Evolutionary conservation across 2,113 vertebrate species (phyloP).

Genomic region (Sturnus vulgaris): DNA sequence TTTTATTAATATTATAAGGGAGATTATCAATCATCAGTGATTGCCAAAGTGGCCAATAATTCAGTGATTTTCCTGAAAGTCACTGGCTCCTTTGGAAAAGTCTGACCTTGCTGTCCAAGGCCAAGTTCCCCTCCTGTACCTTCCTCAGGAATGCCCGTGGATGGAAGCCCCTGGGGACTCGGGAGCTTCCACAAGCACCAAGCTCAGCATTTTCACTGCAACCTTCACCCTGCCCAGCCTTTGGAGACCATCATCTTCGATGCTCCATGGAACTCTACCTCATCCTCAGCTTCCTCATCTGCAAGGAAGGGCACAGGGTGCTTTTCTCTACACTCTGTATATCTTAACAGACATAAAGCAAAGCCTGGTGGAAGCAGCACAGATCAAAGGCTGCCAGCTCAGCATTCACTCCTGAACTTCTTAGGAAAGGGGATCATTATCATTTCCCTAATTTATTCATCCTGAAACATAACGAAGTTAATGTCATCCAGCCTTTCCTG

Average conservation of each 20-base stretch:
- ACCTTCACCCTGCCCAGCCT: not conserved
- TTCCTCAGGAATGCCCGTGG: not conserved
- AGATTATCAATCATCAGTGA: not conserved
- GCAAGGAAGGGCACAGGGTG: not conserved
- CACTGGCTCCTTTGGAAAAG: conserved; percentile 29
- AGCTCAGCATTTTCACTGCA: not conserved
- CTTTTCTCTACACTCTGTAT: not conserved
- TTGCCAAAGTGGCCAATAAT: conserved; percentile 25
- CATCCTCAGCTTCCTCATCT: not conserved
- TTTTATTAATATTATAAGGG: conserved; percentile 17
- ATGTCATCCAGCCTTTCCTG: not conserved
- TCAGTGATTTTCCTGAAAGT: conserved; percentile 19
- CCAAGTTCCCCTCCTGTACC: not conserved
- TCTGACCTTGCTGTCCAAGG: not conserved
- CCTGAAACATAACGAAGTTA: not conserved
- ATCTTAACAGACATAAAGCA: not conserved
- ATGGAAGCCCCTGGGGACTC: not conserved
- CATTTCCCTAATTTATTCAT: not conserved
- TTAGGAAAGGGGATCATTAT: not conserved
- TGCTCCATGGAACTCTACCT: not conserved
- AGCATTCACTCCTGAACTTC: not conserved
- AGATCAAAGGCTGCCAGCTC: not conserved
- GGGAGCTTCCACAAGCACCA: not conserved
- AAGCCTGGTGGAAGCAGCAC: not conserved
- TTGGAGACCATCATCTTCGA: not conserved